A percentile compares a stretch with the other conserved stretches of the same genome.
These are phyloP conservation scores for Uria lomvia DNA, from an alignment of 2,113 vertebrate species.

Conservation along the genomic window DNA sequence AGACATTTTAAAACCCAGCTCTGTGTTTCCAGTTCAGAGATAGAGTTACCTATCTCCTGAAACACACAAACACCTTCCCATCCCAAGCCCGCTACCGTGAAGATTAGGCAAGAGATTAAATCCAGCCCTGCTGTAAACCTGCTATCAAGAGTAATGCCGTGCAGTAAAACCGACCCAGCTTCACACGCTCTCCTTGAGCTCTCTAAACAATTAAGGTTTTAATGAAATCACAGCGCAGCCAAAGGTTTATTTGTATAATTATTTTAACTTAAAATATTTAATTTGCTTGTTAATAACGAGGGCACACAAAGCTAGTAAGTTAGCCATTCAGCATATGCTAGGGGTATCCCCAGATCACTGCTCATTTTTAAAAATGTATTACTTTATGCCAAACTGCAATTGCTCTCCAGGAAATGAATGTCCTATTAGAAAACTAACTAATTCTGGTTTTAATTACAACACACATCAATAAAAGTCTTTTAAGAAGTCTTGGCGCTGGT, in stretches of 20 bases:
- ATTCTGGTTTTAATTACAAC: constrained; percentile 56
- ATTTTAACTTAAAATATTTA: constrained; percentile 38
- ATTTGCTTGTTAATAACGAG: constrained; percentile 45
- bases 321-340: not conserved
- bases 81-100: constrained; percentile 8
- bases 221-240: constrained; percentile 29
- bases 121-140: constrained; percentile 15
- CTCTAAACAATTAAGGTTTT: constrained; percentile 59
- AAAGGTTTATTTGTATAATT: constrained; percentile 39
- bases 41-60: constrained; percentile 28
- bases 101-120: constrained; percentile 22
- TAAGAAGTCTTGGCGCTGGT: not conserved
- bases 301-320: constrained; percentile 18
- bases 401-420: constrained; percentile 29
- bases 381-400: constrained; percentile 40
- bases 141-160: not conserved
- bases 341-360: constrained; percentile 18
- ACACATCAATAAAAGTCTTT: constrained; percentile 30
- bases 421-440: constrained; percentile 35
- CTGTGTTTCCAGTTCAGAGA: not conserved
- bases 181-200: not conserved
- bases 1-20: constrained; percentile 1
- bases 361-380: constrained; percentile 18
- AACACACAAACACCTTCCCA: not conserved
- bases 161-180: constrained; percentile 16